Evolutionary conservation across 92 coral and sea anemone genomes (phyloP), one percentile per base, ranked within the genome.

Genomic region (Pocillopora grandis): DNA sequence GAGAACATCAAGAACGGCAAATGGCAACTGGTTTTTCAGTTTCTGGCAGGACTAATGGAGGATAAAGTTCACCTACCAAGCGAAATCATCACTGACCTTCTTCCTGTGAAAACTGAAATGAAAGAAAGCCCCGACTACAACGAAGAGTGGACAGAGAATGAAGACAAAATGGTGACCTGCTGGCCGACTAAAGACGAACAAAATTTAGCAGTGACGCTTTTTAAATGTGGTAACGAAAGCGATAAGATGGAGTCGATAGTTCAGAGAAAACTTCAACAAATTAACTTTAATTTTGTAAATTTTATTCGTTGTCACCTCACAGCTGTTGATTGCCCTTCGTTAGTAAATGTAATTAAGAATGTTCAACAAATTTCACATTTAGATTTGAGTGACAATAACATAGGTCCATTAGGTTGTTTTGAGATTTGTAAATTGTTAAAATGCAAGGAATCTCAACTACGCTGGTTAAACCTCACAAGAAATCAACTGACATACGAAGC

Each of bases 21-120:
- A 42, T 42, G 49, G 49, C 49, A 42, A 42, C 49, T 42, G 7
- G 49, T 42, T 3, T 3, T 62, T 88, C 89, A 35, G 59, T 89
- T n/a, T 58, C 73, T 55, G 58, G 77, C 33, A 18, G 19, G 57
- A 33, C 13, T 16, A 2, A 15, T 8, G 62, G 55, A 7, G 1
- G 11, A 19, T 14, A 16, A 48, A 52, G 7, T 48, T 66, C 5
- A 21, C 52, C 66, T 21, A 55, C 59, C 37, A 49, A 65, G 15
- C 63, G 20, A 42, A 42, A 42, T 42, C 7, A 42, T 42, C 49
- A 42, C 49, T 7, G 49, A 42, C 49, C 49, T 42, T 20, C 64
- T 79, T 20, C 83, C 83, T 13, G n/a, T 35, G 58, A 1, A 33
- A 9, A 42, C 42, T 36, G 18, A 16, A 12, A 12, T 5, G n/a